Base-by-base conservation (phyloP, 2,113 vertebrate genomes). In the Desmodus rotundus region DNA sequence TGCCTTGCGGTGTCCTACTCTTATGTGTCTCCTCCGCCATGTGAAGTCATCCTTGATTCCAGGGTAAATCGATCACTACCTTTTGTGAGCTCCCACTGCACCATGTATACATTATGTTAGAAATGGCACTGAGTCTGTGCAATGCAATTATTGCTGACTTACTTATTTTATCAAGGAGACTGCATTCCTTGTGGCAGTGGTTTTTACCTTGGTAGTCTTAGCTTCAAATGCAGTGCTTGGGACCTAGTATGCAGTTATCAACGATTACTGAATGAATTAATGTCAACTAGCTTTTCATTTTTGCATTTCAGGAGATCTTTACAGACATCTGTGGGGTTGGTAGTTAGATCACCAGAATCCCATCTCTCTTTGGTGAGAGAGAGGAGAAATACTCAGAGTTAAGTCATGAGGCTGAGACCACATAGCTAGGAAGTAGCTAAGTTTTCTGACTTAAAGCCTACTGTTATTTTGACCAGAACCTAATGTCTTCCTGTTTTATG, bases 211-310 rank as follows among this genome's bases (percentile, higher is more conserved):
- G 65, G 41, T 74, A 89, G 45, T 20, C 52, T 74, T 72, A 80
- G 45, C 22, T 93, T 78, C 36, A 95, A 33, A 61, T 26, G 54
- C n/a, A 81, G 15, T 76, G n/a, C 61, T 86, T 84, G 33, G 50
- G 36, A 82, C 13, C 47, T 77, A 67, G 15, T 77, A 24, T 50
- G 4, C 70, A 24, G 31, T 85, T 54, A 67, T 20, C n/a, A 47
- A 0, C 74, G 63, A 45, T 91, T 43, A 68, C 36, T 70, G 43
- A 87, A n/a, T 91, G 45, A 78, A 28, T 82, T 13, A 70, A 52
- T 83, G 50, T 80, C 56, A 77, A 76, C 45, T 76, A 15, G 15
- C 10, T 89, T 96, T 96, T 96, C 31, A 73, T 33, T 88, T 95
- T 95, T 80, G 12, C 28, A 31, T 93, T 87, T 89, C 43, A 92